These are phyloP conservation scores for Zenarchopterus dispar DNA, from an alignment of 2,797 vertebrate genomes.

Conservation along the genomic window DNA sequence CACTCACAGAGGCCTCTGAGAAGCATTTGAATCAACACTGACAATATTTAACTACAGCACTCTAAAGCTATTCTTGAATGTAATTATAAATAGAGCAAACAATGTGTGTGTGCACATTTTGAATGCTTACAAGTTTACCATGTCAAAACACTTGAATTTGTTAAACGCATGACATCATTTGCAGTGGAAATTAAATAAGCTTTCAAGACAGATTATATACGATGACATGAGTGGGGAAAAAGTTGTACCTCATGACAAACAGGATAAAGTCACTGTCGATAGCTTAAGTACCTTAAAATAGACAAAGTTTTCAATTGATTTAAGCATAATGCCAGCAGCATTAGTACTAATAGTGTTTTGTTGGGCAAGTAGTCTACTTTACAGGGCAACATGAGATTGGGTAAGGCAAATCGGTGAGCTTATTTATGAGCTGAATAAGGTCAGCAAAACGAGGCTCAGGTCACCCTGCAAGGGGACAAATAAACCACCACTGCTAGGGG, in stretches of 20 bases:
- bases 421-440: constrained; percentile 80
- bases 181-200: constrained; percentile 80
- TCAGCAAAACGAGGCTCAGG: constrained; percentile 71
- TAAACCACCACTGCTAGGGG: constrained; percentile 65
- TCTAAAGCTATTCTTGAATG: constrained; percentile 83
- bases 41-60: constrained; percentile 89
- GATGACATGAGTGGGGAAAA: constrained; percentile 45
- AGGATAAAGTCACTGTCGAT: constrained; percentile 68
- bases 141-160: constrained; percentile 80
- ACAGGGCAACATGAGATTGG: constrained; percentile 72
- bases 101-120: constrained; percentile 76
- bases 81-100: constrained; percentile 85
- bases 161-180: constrained; percentile 80
- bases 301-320: constrained; percentile 46
- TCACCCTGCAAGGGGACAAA: constrained; percentile 58
- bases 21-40: constrained; percentile 85
- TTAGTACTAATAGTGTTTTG: constrained; percentile 69
- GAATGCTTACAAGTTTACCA: constrained; percentile 79
- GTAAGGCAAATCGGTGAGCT: constrained; percentile 87
- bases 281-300: constrained; percentile 65
- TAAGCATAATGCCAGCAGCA: constrained; percentile 50
- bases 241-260: constrained; percentile 72
- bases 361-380: constrained; percentile 67
- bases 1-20: constrained; percentile 88
- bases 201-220: constrained; percentile 72